A percentile compares a stretch with the other conserved stretches of the same genome.
phyloP scores from a whole-genome alignment of 2,888 invertebrate species.

The Eupithecia abbreviata region DNA sequence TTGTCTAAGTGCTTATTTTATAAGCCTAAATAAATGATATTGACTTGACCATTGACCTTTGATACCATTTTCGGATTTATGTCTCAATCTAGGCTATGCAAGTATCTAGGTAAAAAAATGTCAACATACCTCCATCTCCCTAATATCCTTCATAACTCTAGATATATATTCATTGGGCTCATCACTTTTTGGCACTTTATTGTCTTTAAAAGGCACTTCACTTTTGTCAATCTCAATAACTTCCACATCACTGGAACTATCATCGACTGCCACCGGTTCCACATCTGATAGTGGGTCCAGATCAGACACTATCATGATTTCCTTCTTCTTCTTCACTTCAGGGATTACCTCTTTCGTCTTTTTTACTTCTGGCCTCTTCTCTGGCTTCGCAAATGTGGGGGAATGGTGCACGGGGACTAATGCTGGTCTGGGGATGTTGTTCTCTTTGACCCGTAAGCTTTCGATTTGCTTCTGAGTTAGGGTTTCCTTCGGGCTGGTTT shows the following conservation, averaged over 20 bases:
- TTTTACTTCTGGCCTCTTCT: conserved; percentile 58
- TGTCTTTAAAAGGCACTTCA: conserved; percentile 72
- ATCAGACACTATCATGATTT: conserved; percentile 71
- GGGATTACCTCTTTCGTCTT: conserved; percentile 16
- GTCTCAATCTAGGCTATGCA: too few species aligned
- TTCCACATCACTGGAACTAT: conserved; percentile 81
- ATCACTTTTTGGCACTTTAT: conserved; percentile 55
- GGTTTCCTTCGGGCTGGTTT: conserved; percentile 70
- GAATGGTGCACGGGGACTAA: conserved; percentile 73
- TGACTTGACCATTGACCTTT: too few species aligned
- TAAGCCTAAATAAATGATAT: too few species aligned
- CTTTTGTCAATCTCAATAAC: conserved; percentile 69
- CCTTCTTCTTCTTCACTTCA: conserved; percentile 75
- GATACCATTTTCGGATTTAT: too few species aligned
- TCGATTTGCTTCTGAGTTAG: conserved; percentile 70
- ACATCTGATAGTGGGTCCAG: conserved; percentile 69
- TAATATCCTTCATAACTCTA: conserved; percentile 70
- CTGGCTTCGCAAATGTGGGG: conserved; percentile 76
- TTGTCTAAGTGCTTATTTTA: too few species aligned
- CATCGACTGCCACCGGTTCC: conserved; percentile 72
- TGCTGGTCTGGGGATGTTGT: conserved; percentile 72
- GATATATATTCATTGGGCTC: conserved; percentile 67
- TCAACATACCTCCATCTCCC: conserved; percentile 72
- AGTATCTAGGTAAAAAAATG: not conserved
- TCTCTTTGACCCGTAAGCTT: conserved; percentile 68